Evolutionary conservation across 1,140 invertebrate genomes (phyloP), one percentile per base, ranked within the genome.

Genomic region (Centruroides sculpturatus): DNA sequence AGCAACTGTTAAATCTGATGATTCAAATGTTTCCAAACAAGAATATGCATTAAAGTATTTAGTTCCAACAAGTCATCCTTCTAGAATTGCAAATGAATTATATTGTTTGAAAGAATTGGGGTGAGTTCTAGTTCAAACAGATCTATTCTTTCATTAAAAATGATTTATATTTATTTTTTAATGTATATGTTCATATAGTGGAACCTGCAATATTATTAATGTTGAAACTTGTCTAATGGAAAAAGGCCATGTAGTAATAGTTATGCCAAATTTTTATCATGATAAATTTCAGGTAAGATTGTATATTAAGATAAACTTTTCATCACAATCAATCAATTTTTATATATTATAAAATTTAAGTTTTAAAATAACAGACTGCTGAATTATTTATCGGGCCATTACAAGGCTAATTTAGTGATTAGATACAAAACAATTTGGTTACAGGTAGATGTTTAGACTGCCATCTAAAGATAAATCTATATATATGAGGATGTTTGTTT

Each of bases 181-280:
- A 53, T 6, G 3, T 53, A 23, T 6, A 6, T 36, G 8, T 6
- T 5, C 8, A 34, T 53, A 53, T 23, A 23, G 8, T 53, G 5
- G 5, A 53, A 53, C 57, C 65, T 62, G 64, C 61, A 85, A 95
- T 79, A 82, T 93, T 47, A 86, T 89, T 68, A 84, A 84, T 54
- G 78, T 92, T 57, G 80, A 87, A 66, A 77, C 87, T 56, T 91
- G 87, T 71, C 73, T 92, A 49, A 78, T 89, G 62, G 79, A 85
- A 65, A 77, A 80, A 62, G 87, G 90, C 64, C 85, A 87, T 66
- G 82, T 92, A 61, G 85, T 88, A 48, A 88, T 94, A 74, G 81
- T 92, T 48, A 93, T 95, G 90, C 89, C 89, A 34, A 90, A 86
- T 73, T 83, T 93, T 78, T 81, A 80, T 60, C 90, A 94, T 72